These are phyloP conservation scores for Danio aesculapii DNA, from an alignment of 2,797 vertebrate genomes.

Conservation along the genomic window DNA sequence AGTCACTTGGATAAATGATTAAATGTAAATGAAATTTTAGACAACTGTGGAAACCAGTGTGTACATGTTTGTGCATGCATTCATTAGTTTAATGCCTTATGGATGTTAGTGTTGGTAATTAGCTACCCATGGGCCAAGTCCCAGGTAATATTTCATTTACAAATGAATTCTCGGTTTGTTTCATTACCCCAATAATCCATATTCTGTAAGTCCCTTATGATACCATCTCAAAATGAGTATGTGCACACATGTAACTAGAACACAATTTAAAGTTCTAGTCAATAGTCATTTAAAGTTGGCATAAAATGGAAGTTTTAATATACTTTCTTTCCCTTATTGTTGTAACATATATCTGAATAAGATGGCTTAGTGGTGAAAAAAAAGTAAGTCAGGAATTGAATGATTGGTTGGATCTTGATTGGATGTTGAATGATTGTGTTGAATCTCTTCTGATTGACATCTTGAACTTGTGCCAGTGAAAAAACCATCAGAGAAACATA, in stretches of 20 bases:
- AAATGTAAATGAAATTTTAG: slow-evolving; percentile 15
- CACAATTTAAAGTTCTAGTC: background rate
- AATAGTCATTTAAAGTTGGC: background rate
- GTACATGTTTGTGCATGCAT: slow-evolving; percentile 14
- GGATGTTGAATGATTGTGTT: background rate
- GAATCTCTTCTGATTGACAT: too few species aligned
- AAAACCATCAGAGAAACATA: too few species aligned
- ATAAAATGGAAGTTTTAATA: too few species aligned
- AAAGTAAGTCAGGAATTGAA: background rate
- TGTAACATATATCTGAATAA: too few species aligned
- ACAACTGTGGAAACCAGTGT: slow-evolving; percentile 21
- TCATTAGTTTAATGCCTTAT: slow-evolving; percentile 26
- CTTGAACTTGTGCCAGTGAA: too few species aligned
- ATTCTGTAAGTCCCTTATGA: slow-evolving; percentile 22
- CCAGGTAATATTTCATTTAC: slow-evolving; percentile 47
- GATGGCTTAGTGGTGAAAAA: background rate
- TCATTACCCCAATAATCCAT: slow-evolving; percentile 30
- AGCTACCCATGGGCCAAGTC: slow-evolving; percentile 35
- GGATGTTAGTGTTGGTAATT: slow-evolving; percentile 31
- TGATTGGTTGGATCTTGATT: too few species aligned
- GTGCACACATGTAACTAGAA: background rate
- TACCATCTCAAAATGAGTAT: slow-evolving; percentile 3
- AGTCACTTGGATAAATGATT: slow-evolving; percentile 23
- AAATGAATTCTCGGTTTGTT: slow-evolving; percentile 20
- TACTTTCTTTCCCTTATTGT: too few species aligned